Base-by-base conservation (phyloP, 2,113 vertebrate genomes). In the Puffinus mauretanicus region DNA sequence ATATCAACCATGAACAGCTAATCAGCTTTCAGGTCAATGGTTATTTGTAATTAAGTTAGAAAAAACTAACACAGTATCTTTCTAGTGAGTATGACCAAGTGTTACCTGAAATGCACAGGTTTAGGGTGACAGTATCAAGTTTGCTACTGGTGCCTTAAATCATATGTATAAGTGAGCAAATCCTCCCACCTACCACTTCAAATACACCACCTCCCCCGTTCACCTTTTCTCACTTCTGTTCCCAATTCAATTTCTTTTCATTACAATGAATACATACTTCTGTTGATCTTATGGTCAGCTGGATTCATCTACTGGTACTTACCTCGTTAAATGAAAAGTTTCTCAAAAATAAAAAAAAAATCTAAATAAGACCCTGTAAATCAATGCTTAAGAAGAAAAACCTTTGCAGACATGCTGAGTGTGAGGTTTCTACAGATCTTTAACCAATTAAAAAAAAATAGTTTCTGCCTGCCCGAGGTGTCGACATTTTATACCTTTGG, bases 161-260 rank as follows among this genome's bases (percentile, higher is more conserved):
- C 54, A 13, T 30, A 72, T 4, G 13, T 82, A 0, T 42, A 76
- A 88, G 29, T 7, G 5, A 69, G 52, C 8, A 92, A 92, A 89
- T 51, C 70, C 61, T 91, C 79, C 86, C 87, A 86, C 77, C 72
- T 84, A 71, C 80, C 72, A 85, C 88, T 94, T 82, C 77, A 80
- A 91, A 89, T 26, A 18, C 26, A 69, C 25, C 49, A 55, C 49
- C 58, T 84, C 30, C 34, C 22, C 40, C 4, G 2, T 46, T 88
- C 86, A 49, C n/a, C 47, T 72, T 55, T 84, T 77, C 85, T 75
- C 86, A 81, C 82, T 89, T 81, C 88, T 96, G 91, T 80, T 96
- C 92, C 92, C 84, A 97, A 88, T 83, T 80, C 80, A 32, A 25
- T 75, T 92, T 94, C 62, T 93, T 88, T 84, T 93, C 76, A n/a